A percentile compares a stretch with the other conserved stretches of the same genome.
Conservation (phyloP, 2,888 invertebrate genomes). For the Lycia hirtaria region DNA sequence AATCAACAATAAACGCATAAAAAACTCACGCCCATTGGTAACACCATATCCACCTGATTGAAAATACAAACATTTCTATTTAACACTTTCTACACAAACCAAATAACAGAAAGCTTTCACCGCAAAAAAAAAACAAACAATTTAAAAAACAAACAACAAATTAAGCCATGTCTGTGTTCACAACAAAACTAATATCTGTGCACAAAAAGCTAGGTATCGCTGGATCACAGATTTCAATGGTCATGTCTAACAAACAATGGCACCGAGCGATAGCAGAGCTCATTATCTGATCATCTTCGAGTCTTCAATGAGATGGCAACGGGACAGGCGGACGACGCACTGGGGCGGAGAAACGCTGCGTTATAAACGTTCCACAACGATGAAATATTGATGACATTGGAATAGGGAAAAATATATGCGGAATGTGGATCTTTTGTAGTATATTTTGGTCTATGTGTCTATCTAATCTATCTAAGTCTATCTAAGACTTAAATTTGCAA, state of each 20-base stretch:
- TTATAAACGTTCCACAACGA: constrained; percentile 1
- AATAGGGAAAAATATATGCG: too few species aligned
- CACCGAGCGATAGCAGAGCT: constrained; percentile 39
- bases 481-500: too few species aligned
- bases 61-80: not conserved
- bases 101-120: not conserved
- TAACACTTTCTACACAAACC: not conserved
- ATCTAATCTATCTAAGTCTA: too few species aligned
- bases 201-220: constrained; percentile 24
- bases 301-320: constrained; percentile 31
- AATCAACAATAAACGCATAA: too few species aligned
- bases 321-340: constrained; percentile 38
- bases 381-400: too few species aligned
- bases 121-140: not conserved
- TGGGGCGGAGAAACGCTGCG: constrained; percentile 32
- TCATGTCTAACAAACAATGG: constrained; percentile 39
- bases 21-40: too few species aligned
- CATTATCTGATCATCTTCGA: constrained; percentile 44
- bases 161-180: constrained; percentile 12
- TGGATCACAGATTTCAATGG: constrained; percentile 32
- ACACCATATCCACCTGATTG: too few species aligned
- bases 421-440: too few species aligned
- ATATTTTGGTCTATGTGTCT: too few species aligned
- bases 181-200: constrained; percentile 25
- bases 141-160: constrained; percentile 27